These are phyloP conservation scores for Bombylius discolor DNA, from an alignment of 2,888 invertebrate genomes.

Conservation along the genomic window DNA sequence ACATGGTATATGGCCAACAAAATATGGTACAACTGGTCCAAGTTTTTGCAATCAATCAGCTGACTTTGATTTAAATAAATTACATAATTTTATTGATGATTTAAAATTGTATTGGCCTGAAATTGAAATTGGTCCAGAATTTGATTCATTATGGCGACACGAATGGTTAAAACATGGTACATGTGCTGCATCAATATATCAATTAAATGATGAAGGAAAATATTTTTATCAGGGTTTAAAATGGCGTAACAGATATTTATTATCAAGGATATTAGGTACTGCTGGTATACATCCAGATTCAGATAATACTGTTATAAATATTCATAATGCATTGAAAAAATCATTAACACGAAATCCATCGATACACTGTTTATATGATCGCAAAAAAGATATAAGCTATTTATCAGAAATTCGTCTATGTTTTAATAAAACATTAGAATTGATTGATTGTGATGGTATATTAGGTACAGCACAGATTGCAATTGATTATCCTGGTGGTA, in stretches of 20 bases:
- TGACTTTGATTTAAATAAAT: constrained; percentile 48
- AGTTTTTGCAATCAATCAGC: constrained; percentile 55
- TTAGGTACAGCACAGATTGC: constrained; percentile 23
- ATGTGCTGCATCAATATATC: constrained; percentile 48
- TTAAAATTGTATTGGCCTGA: constrained; percentile 58
- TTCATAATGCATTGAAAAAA: constrained; percentile 42
- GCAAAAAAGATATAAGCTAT: constrained; percentile 43
- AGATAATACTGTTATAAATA: constrained; percentile 37
- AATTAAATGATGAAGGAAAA: constrained; percentile 47
- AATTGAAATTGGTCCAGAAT: constrained; percentile 39
- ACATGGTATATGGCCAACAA: constrained; percentile 76
- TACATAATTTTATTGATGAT: constrained; percentile 44
- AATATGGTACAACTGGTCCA: constrained; percentile 52
- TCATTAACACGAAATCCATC: constrained; percentile 45
- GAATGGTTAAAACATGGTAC: constrained; percentile 79
- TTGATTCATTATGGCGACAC: constrained; percentile 57
- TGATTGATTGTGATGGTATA: constrained; percentile 54
- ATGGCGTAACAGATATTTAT: constrained; percentile 47
- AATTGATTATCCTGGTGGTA: constrained; percentile 27
- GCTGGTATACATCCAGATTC: constrained; percentile 45
- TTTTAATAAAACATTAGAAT: constrained; percentile 50
- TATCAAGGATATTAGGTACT: constrained; percentile 44
- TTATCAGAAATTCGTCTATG: constrained; percentile 62
- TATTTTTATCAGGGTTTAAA: constrained; percentile 54
- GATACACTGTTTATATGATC: constrained; percentile 50